Base-by-base conservation (phyloP, 2,113 vertebrate species). In the Nibea coibor region DNA sequence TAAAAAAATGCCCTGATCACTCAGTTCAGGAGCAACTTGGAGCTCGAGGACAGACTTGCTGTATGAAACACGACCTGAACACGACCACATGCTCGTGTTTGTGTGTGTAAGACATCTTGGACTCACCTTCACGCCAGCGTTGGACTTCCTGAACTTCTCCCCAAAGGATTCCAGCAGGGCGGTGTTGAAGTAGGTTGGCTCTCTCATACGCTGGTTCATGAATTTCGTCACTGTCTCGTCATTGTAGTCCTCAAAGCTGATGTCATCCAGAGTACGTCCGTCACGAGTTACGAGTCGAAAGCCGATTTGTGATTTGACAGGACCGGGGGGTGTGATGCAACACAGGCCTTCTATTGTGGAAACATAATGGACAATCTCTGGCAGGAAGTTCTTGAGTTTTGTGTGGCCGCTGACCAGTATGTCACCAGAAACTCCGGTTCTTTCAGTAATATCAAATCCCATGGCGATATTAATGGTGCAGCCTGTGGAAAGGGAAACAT, bases 401-500 rank as follows among this genome's bases (percentile, higher is more conserved):
- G 67, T 78, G 65, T 95, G 95, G 72, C 93, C 75, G 15, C 76
- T 90, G 62, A 87, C 42, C 22, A 93, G 83, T 47, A 77, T 61
- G 24, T 51, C 73, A 16, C 75, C 79, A 1, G 45, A 7, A 59
- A 10, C 17, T 10, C 81, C 66, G 1, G 5, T 1, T 6, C 0
- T 81, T 10, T 22, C 78, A 1, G 97, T 95, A 78, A 95, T 94
- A 80, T 97, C 97, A n/a, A 98, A 93, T 64, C 95, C 96, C 78
- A 97, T 45, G 63, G 94, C 95, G 82, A 98, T 88, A 75, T 96
- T 95, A 8, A 97, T 67, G 43, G 17, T 47, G 58, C 97, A 98
- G 53, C n/a, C 96, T 97, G 86, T 14, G 50, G 83, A 47, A 3
- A 84, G 10, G 4, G 14, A 61, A 31, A 22, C 2, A 19, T 15